These are phyloP conservation scores for Crotophaga sulcirostris DNA, from an alignment of 2,113 vertebrate species.

Conservation along the genomic window DNA sequence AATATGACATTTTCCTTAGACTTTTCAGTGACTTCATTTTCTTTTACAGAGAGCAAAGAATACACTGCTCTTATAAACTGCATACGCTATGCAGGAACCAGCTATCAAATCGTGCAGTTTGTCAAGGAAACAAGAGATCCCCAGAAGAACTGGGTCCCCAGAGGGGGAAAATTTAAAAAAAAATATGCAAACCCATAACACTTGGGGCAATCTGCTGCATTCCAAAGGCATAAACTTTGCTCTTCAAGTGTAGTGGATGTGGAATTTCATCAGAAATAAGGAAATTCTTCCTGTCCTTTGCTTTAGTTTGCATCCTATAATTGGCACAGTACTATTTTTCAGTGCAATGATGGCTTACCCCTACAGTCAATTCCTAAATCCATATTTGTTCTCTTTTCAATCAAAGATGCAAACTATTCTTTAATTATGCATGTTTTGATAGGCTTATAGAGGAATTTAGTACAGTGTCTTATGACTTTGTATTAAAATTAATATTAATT, in stretches of 20 bases:
- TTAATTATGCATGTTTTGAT: neutral
- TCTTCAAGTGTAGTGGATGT: neutral
- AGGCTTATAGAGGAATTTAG: neutral
- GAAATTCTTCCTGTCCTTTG: neutral
- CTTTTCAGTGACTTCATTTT: neutral
- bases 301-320: neutral
- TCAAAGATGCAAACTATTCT: neutral
- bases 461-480: neutral
- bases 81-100: neutral
- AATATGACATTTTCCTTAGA: neutral
- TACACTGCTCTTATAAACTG: neutral
- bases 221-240: constrained; percentile 41
- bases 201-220: neutral
- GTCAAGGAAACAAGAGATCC: constrained; percentile 21
- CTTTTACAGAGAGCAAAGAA: neutral
- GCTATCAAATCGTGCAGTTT: neutral
- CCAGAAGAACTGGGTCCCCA: neutral
- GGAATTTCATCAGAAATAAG: neutral
- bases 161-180: neutral
- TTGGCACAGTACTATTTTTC: neutral
- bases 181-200: neutral
- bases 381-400: neutral
- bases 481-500: neutral
- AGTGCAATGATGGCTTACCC: neutral
- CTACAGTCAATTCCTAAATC: neutral